Conservation (phyloP, 1,140 invertebrate species). For the Pogonognathellus flavescens region DNA sequence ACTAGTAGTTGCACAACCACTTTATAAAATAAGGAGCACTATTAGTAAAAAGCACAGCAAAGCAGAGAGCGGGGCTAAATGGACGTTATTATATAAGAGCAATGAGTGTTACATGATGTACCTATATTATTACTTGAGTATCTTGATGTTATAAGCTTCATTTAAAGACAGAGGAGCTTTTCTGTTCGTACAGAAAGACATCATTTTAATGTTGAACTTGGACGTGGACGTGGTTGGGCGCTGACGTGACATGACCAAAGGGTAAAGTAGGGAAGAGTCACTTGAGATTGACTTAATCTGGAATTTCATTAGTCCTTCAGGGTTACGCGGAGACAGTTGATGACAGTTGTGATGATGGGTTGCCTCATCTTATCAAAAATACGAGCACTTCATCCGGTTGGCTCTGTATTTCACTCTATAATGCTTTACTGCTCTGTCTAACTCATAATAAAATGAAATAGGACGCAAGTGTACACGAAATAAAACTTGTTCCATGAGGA, state of each 20-base stretch:
- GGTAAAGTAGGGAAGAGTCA: conserved; percentile 2
- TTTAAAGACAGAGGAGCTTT: too few relatives aligned
- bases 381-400: conserved; percentile 1
- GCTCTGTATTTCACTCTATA: not conserved
- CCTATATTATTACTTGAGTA: too few relatives aligned
- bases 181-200: not conserved
- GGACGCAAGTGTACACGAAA: too few relatives aligned
- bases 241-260: conserved; percentile 42
- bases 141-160: too few relatives aligned
- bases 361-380: conserved; percentile 39
- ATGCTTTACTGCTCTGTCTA: not conserved
- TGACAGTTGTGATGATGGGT: conserved; percentile 33
- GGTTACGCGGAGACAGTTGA: conserved; percentile 37
- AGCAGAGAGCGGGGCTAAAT: too few relatives aligned
- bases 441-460: too few relatives aligned
- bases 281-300: conserved; percentile 48
- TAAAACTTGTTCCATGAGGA: too few relatives aligned
- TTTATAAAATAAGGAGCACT: not conserved
- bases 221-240: conserved; percentile 13
- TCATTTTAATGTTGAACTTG: conserved; percentile 50
- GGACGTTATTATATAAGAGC: too few relatives aligned
- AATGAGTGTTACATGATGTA: too few relatives aligned
- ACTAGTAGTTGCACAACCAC: too few relatives aligned
- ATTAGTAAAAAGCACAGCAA: not conserved
- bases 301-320: conserved; percentile 45